Base-by-base conservation (phyloP, 2,888 invertebrate genomes). In the Anticlea derivata region DNA sequence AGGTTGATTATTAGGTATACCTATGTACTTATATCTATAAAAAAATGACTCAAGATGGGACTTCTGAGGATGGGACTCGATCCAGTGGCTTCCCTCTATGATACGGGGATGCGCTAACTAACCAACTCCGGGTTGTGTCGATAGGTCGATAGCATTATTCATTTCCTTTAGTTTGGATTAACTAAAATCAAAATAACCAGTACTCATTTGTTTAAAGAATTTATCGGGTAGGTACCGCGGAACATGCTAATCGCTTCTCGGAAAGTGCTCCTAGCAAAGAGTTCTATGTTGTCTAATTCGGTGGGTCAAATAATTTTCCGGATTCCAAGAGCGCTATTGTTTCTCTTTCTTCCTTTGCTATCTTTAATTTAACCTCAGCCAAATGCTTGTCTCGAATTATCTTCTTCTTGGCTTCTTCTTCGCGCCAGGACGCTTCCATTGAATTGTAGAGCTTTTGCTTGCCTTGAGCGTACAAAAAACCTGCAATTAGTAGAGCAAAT, bases 401-500 rank as follows among this genome's bases (percentile, higher is more conserved):
- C 62, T 89, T 83, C 43, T 55, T 75, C 35, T 65, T 68, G 1
- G 83, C 86, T 62, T 82, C 77, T 47, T 82, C 79, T 38, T 70
- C 78, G 2, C 65, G 68, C 59, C 73, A 73, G 0, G 34, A 22
- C 0, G 60, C 70, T 56, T 87, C 88, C 65, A 68, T 50, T 0
- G 47, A 22, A n/a, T 70, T 66, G 59, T 90, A 89, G 0, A 70
- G 17, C 0, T 22, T 60, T 59, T 83, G 80, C 59, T 89, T 90
- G 0, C 63, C 59, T 22, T 61, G 51, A 2, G 76, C 90, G 54
- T 87, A 87, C 5, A 88, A 7, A 13, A 90, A 75, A 4, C 91
- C 90, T 27, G 82, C 78, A 23, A 86, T 30, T 1, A 91, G 63
- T 1, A 86, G 56, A 20, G 63, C 75, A 61, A 71, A 88, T 59